A percentile compares a stretch with the other conserved stretches of the same genome.
phyloP scores from a whole-genome alignment of 2,888 invertebrate genomes.

The Chaitophorus viminalis region DNA sequence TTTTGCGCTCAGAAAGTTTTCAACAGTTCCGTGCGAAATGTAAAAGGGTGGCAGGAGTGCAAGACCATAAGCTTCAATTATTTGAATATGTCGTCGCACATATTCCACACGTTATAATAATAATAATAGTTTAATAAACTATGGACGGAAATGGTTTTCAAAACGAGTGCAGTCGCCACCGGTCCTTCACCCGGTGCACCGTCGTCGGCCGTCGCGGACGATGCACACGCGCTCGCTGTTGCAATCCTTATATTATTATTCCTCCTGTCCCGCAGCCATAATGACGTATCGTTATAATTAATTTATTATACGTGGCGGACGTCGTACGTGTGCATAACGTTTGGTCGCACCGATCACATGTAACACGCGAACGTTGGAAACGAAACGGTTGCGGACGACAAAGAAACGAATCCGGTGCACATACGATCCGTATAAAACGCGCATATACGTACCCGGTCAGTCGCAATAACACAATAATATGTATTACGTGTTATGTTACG shows the following conservation, averaged over 20 bases:
- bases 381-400: not conserved
- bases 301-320: slow-evolving; percentile 24
- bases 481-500: no score
- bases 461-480: no score
- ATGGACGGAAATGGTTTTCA: not conserved
- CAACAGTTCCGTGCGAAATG: no score
- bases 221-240: slow-evolving; percentile 1
- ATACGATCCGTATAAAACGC: no score
- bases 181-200: slow-evolving; percentile 25
- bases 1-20: no score
- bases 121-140: not conserved
- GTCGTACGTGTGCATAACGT: not conserved
- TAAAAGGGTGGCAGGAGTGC: no score
- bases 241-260: no score
- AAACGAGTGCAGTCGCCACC: not conserved
- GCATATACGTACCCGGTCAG: no score
- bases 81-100: no score
- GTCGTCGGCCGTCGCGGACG: slow-evolving; percentile 36
- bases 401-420: not conserved
- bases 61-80: no score
- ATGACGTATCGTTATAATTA: slow-evolving; percentile 37
- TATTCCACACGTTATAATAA: no score
- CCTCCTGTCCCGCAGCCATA: not conserved
- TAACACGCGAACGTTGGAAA: not conserved
- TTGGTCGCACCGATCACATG: not conserved